phyloP scores from a whole-genome alignment of 2,113 vertebrate genomes.

The Periophthalmus modestus region DNA sequence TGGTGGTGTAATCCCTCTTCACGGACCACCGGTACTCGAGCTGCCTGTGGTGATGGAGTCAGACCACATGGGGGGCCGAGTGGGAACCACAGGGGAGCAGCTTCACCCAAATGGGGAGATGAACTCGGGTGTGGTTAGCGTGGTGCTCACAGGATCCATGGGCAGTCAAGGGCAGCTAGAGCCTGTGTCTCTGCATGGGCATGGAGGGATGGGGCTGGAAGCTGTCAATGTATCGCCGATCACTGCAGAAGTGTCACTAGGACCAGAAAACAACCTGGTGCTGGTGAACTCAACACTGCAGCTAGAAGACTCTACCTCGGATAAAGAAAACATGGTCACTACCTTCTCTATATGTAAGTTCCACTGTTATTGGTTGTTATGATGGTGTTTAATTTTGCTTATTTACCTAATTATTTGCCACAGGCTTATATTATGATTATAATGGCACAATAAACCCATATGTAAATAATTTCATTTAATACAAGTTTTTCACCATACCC shows the following conservation, averaged over 20 bases:
- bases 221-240: constrained; percentile 91
- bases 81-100: constrained; percentile 81
- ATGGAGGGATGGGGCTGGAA: constrained; percentile 89
- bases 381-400: not conserved
- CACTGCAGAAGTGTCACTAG: constrained; percentile 90
- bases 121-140: constrained; percentile 89
- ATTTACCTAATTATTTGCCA: too few relatives aligned
- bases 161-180: constrained; percentile 81
- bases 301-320: constrained; percentile 90
- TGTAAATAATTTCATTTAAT: too few relatives aligned
- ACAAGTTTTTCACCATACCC: too few relatives aligned
- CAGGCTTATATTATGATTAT: too few relatives aligned
- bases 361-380: not conserved
- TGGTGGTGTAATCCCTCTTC: constrained; percentile 86
- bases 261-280: constrained; percentile 89
- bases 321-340: constrained; percentile 93
- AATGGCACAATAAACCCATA: too few relatives aligned
- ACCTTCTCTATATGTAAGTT: constrained; percentile 92
- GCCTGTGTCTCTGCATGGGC: constrained; percentile 88
- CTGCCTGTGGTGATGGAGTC: constrained; percentile 94
- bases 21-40: constrained; percentile 84
- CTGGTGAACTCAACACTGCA: constrained; percentile 91
- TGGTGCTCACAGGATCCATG: constrained; percentile 91
- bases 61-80: constrained; percentile 84
- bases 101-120: constrained; percentile 86